Evolutionary conservation across 2,888 invertebrate genomes (phyloP).

Genomic region (Ormyrus rosae): DNA sequence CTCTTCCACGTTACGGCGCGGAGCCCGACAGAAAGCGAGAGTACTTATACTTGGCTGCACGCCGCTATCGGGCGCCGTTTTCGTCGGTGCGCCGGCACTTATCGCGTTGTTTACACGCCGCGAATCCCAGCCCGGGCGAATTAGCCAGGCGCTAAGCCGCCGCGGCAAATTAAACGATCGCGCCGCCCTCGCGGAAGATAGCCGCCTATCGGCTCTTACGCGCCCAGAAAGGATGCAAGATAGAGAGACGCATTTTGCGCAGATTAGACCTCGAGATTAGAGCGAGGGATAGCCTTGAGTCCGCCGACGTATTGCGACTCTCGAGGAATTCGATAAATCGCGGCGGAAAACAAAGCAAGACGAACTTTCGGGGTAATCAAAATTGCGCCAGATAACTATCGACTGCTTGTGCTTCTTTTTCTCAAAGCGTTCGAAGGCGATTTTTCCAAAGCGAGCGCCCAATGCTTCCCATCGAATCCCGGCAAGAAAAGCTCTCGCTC

Average conservation of each 20-base stretch:
- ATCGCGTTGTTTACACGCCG: conserved; percentile 25
- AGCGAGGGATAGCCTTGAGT: neutral
- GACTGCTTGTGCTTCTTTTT: neutral
- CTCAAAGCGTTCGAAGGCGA: neutral
- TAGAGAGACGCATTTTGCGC: neutral
- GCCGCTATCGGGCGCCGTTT: conserved; percentile 22
- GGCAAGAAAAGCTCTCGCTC: neutral
- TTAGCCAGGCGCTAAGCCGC: conserved; percentile 28
- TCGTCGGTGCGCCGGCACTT: conserved; percentile 8
- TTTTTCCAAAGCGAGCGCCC: conserved; percentile 8
- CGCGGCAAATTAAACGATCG: neutral
- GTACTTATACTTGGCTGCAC: neutral
- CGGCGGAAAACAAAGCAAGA: neutral
- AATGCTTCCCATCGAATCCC: neutral
- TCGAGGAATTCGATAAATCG: neutral
- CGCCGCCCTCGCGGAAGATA: neutral
- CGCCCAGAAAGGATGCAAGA: neutral
- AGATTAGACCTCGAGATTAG: conserved; percentile 27
- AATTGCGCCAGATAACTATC: neutral
- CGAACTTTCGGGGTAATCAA: neutral
- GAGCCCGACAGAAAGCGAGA: conserved; percentile 42
- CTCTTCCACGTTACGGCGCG: neutral
- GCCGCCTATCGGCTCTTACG: neutral
- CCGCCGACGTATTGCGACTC: conserved; percentile 3
- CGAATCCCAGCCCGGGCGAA: conserved; percentile 6